Evolutionary conservation across 2,113 vertebrate genomes (phyloP), one percentile per base, ranked within the genome.

Genomic region (Montifringilla adamsi): DNA sequence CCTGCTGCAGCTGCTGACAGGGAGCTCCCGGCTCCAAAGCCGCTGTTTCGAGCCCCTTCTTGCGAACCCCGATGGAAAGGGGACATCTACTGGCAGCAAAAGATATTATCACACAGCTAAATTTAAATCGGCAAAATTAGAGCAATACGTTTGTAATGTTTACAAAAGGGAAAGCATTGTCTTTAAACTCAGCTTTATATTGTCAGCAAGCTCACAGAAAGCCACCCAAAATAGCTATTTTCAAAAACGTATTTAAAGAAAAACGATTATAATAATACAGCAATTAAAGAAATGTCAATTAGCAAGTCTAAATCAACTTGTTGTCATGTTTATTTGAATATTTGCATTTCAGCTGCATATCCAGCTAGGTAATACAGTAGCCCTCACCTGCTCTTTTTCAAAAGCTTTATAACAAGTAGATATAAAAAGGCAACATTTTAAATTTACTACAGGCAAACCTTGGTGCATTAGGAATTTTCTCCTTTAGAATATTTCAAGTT

Each of bases 51-150:
- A 37, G 10, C 1, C 5, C 2, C 1, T 14, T 15, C 4, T 11
- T 11, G 20, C 30, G 10, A 95, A 52, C 6, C 6, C 47, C 70
- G 87, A 44, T 91, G 11, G 8, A 46, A 66, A 77, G 67, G 70
- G 37, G 96, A 87, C 97, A 96, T 84, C 97, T 97, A 24, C 87
- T 49, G 96, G 93, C 39, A 35, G n/a, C 33, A 43, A 69, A 76
- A 50, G 2, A 26, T 12, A 67, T 7, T 56, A 8, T 31, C 37
- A 26, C 56, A 41, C 43, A 30, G 26, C 14, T 47, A 35, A 43
- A 23, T 30, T 43, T 37, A 73, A 35, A 58, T 2, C 53, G 13
- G 22, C 27, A 15, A 19, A 62, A 22, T 41, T 39, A 2, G 6
- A 75, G 33, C 12, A 39, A 16, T 8, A 10, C 15, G 53, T 37